phyloP scores from a whole-genome alignment of 1,140 invertebrate species.

The Dendrolimus kikuchii region DNA sequence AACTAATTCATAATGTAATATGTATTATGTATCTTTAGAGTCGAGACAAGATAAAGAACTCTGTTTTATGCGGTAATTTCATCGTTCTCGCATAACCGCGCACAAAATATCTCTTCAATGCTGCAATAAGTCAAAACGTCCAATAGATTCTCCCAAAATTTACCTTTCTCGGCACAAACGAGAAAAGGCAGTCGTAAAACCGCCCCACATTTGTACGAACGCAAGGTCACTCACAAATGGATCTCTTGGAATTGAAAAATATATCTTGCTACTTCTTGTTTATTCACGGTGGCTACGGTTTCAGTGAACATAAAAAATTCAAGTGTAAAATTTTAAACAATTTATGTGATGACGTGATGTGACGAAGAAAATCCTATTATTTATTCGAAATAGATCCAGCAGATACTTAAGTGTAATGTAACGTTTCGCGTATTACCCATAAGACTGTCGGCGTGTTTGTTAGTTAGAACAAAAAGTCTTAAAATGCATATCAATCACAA shows the following conservation, averaged over 20 bases:
- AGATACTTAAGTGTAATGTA: no score
- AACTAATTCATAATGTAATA: no score
- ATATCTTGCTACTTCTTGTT: constrained; percentile 18
- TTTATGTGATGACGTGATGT: no score
- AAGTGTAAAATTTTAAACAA: no score
- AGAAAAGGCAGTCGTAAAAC: constrained; percentile 41
- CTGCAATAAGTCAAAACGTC: constrained; percentile 37
- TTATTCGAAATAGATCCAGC: no score
- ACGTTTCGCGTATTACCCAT: no score
- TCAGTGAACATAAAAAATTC: not conserved
- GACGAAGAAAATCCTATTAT: no score
- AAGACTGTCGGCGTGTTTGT: no score
- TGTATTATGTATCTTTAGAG: no score
- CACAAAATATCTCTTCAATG: constrained; percentile 19
- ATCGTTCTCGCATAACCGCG: constrained; percentile 7
- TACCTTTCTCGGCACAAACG: constrained; percentile 29
- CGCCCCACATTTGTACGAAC: constrained; percentile 28
- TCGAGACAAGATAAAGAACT: no score
- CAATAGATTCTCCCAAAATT: constrained; percentile 38
- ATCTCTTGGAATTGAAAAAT: constrained; percentile 35
- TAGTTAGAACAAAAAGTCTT: no score
- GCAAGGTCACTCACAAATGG: constrained; percentile 35
- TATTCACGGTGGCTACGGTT: constrained; percentile 8
- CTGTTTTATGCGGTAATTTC: not conserved
- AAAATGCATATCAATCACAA: no score